Base-by-base conservation (phyloP, 2,113 vertebrate genomes). In the Dermatemys mawii region DNA sequence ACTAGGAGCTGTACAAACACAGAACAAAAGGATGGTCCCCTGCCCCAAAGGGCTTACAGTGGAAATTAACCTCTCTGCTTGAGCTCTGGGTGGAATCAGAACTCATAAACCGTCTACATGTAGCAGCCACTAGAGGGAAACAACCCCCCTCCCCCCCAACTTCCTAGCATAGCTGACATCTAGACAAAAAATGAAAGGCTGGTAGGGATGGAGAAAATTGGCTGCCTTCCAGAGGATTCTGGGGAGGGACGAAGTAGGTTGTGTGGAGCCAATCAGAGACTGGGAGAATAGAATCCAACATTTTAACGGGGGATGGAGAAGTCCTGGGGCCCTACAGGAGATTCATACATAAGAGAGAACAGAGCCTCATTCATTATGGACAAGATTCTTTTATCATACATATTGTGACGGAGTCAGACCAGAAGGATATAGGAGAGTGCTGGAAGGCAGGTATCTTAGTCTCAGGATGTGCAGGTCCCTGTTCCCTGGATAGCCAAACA, bases 171-270 rank as follows among this genome's bases (percentile, higher is more conserved):
- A 76, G n/a, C n/a, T 50, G 78, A 82, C 4, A 16, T 48, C 41
- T 29, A 76, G 73, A 26, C 73, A 26, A 14, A 76, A 26, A 76
- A 46, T 21, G 3, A 38, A 32, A 79, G 57, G 26, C 6, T 73
- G 63, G 17, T 11, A 29, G 76, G n/a, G 44, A 70, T 26, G 32
- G 17, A 67, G 81, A 16, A 5, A 44, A 38, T 48, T 26, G n/a
- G 12, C 17, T 11, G 54, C 0, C 0, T 82, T 9, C 29, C 2
- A 4, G 2, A 76, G 83, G 78, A 44, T 5, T 4, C 27, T 38
- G 21, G 0, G 70, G 22, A 92, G 13, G n/a, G 32, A 81, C 19
- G 22, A n/a, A 67, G 60, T 63, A n/a, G 60, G 60, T 67, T 67
- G 32, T 29, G 57, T n/a, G 19, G 0, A 11, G 19, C 35, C 63